Evolutionary conservation across 2,888 invertebrate species (phyloP).

Genomic region (Tethea ocularis): DNA sequence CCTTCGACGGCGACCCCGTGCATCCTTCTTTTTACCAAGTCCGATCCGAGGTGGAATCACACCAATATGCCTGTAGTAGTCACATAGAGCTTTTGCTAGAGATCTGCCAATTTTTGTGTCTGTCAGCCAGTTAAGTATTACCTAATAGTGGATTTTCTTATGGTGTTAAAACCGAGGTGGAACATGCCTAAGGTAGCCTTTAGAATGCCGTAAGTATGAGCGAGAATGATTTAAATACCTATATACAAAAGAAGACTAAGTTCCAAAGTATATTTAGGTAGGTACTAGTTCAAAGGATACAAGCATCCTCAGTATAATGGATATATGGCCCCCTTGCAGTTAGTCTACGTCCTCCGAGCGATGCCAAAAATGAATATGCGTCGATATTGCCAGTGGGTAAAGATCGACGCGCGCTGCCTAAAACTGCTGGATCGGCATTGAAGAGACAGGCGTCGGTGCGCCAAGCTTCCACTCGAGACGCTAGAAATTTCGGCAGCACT

Average conservation of each 20-base stretch:
- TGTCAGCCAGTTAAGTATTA: conserved; percentile 23
- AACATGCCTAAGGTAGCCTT: too few relatives aligned
- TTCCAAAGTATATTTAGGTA: too few relatives aligned
- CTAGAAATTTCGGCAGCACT: conserved; percentile 96
- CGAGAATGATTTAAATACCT: too few relatives aligned
- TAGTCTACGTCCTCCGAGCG: conserved; percentile 93
- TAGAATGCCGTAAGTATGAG: too few relatives aligned
- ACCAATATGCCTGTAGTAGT: conserved; percentile 83
- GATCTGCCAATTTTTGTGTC: conserved; percentile 72
- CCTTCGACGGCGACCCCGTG: conserved; percentile 59
- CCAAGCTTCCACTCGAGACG: conserved; percentile 95
- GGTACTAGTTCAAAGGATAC: conserved; percentile 93
- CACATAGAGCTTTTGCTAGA: conserved; percentile 82
- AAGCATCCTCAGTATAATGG: conserved; percentile 96
- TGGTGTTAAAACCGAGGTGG: too few relatives aligned
- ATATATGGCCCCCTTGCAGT: conserved; percentile 88
- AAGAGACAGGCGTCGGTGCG: conserved; percentile 93
- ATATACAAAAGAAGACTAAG: too few relatives aligned
- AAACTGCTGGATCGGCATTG: conserved; percentile 94
- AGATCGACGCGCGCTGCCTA: conserved; percentile 94
- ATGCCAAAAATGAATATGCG: conserved; percentile 95
- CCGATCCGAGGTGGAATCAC: conserved; percentile 77
- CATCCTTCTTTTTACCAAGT: conserved; percentile 62
- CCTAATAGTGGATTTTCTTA: too few relatives aligned
- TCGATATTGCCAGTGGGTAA: conserved; percentile 90